These are phyloP conservation scores for Crossaster papposus DNA, from an alignment of 53 echinoderm and acorn worm genomes.

Conservation along the genomic window DNA sequence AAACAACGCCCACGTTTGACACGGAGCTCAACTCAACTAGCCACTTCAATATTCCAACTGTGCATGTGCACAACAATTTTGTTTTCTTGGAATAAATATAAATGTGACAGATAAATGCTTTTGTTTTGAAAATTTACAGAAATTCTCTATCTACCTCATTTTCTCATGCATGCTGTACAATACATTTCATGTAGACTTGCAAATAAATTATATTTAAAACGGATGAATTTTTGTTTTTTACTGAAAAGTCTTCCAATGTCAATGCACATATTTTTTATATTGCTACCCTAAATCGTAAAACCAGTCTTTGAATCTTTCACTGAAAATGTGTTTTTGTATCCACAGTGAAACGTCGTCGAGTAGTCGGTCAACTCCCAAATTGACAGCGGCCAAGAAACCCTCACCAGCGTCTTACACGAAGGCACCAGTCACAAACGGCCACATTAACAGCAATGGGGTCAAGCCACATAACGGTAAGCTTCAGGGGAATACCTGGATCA, in stretches of 20 bases:
- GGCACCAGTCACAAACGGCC: slow-evolving; percentile 44
- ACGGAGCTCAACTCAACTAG: too few species aligned
- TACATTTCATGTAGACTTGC: not conserved
- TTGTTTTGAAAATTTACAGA: too few species aligned
- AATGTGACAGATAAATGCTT: too few species aligned
- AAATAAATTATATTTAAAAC: not conserved
- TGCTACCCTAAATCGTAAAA: too few species aligned
- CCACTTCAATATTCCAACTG: too few species aligned
- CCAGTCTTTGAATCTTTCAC: not conserved
- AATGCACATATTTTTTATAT: too few species aligned
- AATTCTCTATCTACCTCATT: too few species aligned
- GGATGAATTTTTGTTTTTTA: too few species aligned
- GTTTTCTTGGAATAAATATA: not conserved
- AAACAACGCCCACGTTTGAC: not conserved
- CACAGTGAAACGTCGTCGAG: slow-evolving; percentile 47
- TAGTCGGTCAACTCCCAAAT: slow-evolving; percentile 30
- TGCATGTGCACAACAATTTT: too few species aligned
- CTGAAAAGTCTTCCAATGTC: too few species aligned
- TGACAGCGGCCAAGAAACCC: slow-evolving; percentile 17
- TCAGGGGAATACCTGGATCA: too few species aligned
- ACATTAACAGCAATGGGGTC: slow-evolving; percentile 61
- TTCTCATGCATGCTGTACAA: not conserved
- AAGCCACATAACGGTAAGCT: slow-evolving; percentile 34
- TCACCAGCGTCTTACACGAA: slow-evolving; percentile 33
- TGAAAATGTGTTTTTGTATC: not conserved